Evolutionary conservation across 2,888 invertebrate species (phyloP), one percentile per base, ranked within the genome.

Genomic region (Danaus chrysippus): DNA sequence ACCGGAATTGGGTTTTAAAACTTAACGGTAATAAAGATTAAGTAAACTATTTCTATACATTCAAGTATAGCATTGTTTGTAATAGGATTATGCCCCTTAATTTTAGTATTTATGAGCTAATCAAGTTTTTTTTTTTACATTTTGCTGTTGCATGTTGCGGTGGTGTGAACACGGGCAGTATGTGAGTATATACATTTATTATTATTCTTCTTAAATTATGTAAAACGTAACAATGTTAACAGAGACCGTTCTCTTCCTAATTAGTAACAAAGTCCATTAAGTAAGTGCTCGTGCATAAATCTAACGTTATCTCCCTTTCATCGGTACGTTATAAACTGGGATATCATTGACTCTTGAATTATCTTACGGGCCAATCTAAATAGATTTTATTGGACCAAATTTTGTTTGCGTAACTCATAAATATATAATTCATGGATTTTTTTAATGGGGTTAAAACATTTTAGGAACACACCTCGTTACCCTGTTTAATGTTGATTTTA

Each of bases 91-190:
- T 46, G 17, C 17, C 6, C 19, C 12, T 19, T 42, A 54, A 58
- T 13, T 17, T 19, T 53, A 61, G 61, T 66, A 59, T 63, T 67
- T 64, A 62, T 69, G 56, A 58, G n/a, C 58, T 61, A 68, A 71
- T 73, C 61, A 70, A 65, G 63, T 68, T 70, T 67, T 76, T 74
- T 34, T 34, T 34, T 34, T 34, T 34, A 34, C 23, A 68, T 69
- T 67, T 71, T 71, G 73, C 76, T 79, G 69, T 74, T 75, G 70
- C 79, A 84, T 85, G 79, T 72, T 71, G 69, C 67, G 70, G 62
- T 75, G 76, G 68, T 76, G 76, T 73, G 65, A 46, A 70, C 71
- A 75, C 73, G 71, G 69, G 70, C 79, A 87, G 87, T 87, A 87
- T 79, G 87, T 87, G 73, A 87, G 86, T 87, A 84, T 78, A 69